These are phyloP conservation scores for Agrilus biguttatus DNA, from an alignment of 2,888 invertebrate species.

Conservation along the genomic window DNA sequence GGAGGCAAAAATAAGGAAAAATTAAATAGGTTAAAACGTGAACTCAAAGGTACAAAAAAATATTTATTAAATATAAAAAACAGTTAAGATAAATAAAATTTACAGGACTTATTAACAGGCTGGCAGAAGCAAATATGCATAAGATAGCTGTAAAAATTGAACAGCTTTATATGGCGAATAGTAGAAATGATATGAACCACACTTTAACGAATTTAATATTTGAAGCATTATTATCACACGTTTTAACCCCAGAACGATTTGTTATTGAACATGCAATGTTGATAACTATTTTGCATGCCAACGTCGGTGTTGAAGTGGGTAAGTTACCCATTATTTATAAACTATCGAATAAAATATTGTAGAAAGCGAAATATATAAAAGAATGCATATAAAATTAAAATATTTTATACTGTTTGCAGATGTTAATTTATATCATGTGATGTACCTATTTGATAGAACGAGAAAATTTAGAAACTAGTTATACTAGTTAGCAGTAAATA, in stretches of 20 bases:
- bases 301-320: conserved; percentile 85
- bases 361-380: too few species aligned
- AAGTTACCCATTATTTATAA: conserved; percentile 16
- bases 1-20: conserved; percentile 38
- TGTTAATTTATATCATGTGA: too few species aligned
- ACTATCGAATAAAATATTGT: neutral
- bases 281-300: conserved; percentile 72
- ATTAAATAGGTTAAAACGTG: conserved; percentile 52
- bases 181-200: conserved; percentile 72
- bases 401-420: too few species aligned
- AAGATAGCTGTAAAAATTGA: conserved; percentile 69
- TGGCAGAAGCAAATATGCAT: conserved; percentile 79
- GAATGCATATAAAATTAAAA: too few species aligned
- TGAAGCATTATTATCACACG: conserved; percentile 49
- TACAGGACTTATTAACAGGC: conserved; percentile 60
- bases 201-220: conserved; percentile 54
- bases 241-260: conserved; percentile 56
- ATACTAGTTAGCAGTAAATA: too few species aligned
- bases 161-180: conserved; percentile 59
- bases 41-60: conserved; percentile 57
- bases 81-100: conserved; percentile 1
- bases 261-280: conserved; percentile 74
- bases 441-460: too few species aligned
- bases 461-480: too few species aligned
- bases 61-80: neutral